Evolutionary conservation across 2,888 invertebrate species (phyloP).

Genomic region (Netelia inedita): DNA sequence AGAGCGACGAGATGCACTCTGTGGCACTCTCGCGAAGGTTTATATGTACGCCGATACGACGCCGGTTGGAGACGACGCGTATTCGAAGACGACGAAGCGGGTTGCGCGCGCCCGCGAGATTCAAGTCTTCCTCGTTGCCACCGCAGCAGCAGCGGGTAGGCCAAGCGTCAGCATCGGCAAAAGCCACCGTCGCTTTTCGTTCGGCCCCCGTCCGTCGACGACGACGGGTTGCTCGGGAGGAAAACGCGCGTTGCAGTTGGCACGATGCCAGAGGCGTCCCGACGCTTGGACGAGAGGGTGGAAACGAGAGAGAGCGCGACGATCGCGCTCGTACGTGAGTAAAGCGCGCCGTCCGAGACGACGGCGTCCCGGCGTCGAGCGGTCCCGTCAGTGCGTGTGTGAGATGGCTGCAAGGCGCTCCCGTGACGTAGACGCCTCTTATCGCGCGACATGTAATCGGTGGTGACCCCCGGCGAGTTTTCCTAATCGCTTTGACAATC

Average conservation of each 20-base stretch:
- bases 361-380: slow-evolving; percentile 85
- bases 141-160: slow-evolving; percentile 16
- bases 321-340: slow-evolving; percentile 43
- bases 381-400: slow-evolving; percentile 84
- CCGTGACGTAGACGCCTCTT: slow-evolving; percentile 81
- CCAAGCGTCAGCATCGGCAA: neutral
- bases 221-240: slow-evolving; percentile 55
- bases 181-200: slow-evolving; percentile 53
- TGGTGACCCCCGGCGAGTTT: slow-evolving; percentile 67
- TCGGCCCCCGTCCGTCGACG: slow-evolving; percentile 65
- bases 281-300: slow-evolving; percentile 83
- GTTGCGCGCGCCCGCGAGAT: slow-evolving; percentile 48
- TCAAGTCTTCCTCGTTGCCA: slow-evolving; percentile 50
- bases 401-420: slow-evolving; percentile 84
- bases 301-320: slow-evolving; percentile 74
- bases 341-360: slow-evolving; percentile 77
- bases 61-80: neutral
- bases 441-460: slow-evolving; percentile 77
- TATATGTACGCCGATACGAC: slow-evolving; percentile 29
- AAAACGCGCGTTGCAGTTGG: slow-evolving; percentile 74
- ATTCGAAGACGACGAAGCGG: slow-evolving; percentile 23
- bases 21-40: slow-evolving; percentile 8
- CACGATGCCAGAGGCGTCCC: slow-evolving; percentile 80
- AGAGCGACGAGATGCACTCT: slow-evolving; percentile 60
- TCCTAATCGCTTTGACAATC: slow-evolving; percentile 58